Percentiles rank a stretch among this genome's conserved stretches.
Conservation (phyloP, 2,888 invertebrate species). For the Megamerina dolium region DNA sequence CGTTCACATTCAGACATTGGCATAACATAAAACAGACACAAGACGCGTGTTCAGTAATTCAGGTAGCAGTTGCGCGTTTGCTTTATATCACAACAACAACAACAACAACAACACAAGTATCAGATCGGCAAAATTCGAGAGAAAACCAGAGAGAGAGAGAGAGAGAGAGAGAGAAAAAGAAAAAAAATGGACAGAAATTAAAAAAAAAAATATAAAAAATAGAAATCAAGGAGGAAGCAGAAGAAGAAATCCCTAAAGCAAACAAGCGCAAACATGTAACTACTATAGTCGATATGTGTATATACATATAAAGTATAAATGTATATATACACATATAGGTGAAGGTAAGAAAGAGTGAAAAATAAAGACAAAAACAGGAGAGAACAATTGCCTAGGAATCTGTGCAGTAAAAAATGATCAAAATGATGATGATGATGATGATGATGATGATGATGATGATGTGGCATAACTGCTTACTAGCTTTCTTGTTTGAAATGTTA, state of each 20-base stretch:
- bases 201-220: conserved; percentile 5
- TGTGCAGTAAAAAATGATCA: too few relatives aligned
- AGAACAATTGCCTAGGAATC: too few relatives aligned
- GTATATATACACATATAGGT: neutral
- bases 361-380: too few relatives aligned
- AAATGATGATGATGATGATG: too few relatives aligned
- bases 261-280: too few relatives aligned
- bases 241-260: neutral
- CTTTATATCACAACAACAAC: conserved; percentile 25
- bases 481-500: too few relatives aligned
- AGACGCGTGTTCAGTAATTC: conserved; percentile 49
- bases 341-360: too few relatives aligned
- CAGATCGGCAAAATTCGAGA: conserved; percentile 10
- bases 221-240: neutral
- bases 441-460: too few relatives aligned
- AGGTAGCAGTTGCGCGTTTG: conserved; percentile 46
- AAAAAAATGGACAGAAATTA: conserved; percentile 5
- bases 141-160: conserved; percentile 11
- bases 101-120: conserved; percentile 13
- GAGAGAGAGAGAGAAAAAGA: conserved; percentile 10
- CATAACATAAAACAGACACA: conserved; percentile 34
- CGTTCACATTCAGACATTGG: too few relatives aligned
- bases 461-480: too few relatives aligned
- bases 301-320: neutral
- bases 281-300: neutral